A percentile compares a stretch with the other conserved stretches of the same genome.
These are phyloP conservation scores for Paracanthobrama guichenoti DNA, from an alignment of 2,113 vertebrate genomes.

Conservation along the genomic window DNA sequence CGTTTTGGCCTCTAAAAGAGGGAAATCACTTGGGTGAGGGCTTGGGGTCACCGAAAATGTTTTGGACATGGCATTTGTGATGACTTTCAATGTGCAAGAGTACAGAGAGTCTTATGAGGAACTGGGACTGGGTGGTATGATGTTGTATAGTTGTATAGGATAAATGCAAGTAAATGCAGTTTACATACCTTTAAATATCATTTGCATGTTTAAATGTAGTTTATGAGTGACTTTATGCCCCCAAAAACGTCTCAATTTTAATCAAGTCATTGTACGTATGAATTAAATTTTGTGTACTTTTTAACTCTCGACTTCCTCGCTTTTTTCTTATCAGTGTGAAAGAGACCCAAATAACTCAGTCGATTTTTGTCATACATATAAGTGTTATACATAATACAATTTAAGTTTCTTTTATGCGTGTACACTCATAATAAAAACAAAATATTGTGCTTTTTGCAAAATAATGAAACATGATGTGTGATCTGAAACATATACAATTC, in stretches of 20 bases:
- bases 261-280: neutral
- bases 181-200: neutral
- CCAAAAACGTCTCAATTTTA: neutral
- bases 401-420: too few relatives aligned
- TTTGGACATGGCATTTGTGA: slow-evolving; percentile 9
- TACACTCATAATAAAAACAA: too few relatives aligned
- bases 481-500: too few relatives aligned
- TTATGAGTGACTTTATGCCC: neutral
- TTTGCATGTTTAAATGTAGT: neutral
- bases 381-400: too few relatives aligned
- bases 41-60: neutral
- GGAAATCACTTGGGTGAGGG: slow-evolving; percentile 29
- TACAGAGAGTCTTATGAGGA: neutral
- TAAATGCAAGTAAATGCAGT: neutral
- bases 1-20: neutral
- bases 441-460: too few relatives aligned
- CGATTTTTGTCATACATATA: too few relatives aligned
- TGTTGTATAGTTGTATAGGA: neutral
- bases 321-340: too few relatives aligned
- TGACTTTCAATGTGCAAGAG: neutral
- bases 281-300: too few relatives aligned
- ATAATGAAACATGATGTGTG: too few relatives aligned
- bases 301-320: too few relatives aligned
- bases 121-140: neutral
- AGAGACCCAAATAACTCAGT: too few relatives aligned